A percentile compares a stretch with the other conserved stretches of the same genome.
Conservation (phyloP, 2,113 vertebrate genomes). For the Propithecus coquereli region DNA sequence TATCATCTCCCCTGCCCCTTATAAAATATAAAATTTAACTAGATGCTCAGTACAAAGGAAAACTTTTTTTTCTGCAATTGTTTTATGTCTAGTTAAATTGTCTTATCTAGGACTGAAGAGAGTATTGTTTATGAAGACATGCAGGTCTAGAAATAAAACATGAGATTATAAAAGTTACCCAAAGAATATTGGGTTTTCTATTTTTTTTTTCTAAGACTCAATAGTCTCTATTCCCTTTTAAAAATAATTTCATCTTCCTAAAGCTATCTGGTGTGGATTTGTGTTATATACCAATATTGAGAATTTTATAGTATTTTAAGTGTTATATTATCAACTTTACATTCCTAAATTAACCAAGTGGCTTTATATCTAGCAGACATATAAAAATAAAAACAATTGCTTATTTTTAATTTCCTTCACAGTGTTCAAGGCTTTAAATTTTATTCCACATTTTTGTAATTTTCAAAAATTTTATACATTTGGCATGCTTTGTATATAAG, state of each 20-base stretch:
- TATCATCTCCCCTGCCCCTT: not conserved
- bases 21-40: not conserved
- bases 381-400: not conserved
- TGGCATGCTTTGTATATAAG: not conserved
- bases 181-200: not conserved
- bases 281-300: not conserved
- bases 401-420: constrained; percentile 32
- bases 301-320: constrained; percentile 20
- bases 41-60: not conserved
- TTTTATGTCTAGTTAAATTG: constrained; percentile 16
- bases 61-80: not conserved
- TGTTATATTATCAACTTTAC: not conserved
- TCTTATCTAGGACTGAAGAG: not conserved
- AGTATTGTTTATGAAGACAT: not conserved
- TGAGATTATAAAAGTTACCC: not conserved
- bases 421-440: not conserved
- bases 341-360: not conserved
- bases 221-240: not conserved
- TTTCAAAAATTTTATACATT: not conserved
- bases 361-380: constrained; percentile 18
- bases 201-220: not conserved
- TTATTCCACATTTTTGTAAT: not conserved
- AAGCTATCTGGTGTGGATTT: not conserved
- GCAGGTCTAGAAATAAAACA: not conserved
- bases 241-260: constrained; percentile 16